A percentile compares a stretch with the other conserved stretches of the same genome.
Evolutionary conservation across 2,888 invertebrate genomes (phyloP).

Genomic region (Notodonta dromedarius): DNA sequence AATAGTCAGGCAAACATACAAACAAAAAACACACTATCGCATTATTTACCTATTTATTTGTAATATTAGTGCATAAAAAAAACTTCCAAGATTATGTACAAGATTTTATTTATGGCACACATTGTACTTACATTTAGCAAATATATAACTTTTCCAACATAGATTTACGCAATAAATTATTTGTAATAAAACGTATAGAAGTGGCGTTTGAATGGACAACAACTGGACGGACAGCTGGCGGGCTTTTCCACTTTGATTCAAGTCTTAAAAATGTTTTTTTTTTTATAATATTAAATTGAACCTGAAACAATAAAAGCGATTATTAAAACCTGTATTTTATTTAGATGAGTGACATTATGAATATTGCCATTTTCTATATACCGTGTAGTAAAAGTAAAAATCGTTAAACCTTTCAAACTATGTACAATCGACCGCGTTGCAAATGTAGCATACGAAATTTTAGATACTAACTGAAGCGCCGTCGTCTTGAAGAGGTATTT

Average conservation of each 20-base stretch:
- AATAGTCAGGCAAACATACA: too few species aligned
- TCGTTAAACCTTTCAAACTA: too few species aligned
- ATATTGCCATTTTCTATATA: too few species aligned
- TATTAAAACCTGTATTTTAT: not conserved
- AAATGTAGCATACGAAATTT: too few species aligned
- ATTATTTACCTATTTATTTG: too few species aligned
- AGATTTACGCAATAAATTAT: slow-evolving; percentile 9
- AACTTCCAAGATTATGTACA: not conserved
- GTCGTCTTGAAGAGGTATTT: too few species aligned
- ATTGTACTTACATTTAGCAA: slow-evolving; percentile 14
- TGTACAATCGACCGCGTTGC: too few species aligned
- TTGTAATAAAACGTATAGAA: slow-evolving; percentile 6
- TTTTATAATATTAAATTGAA: not conserved
- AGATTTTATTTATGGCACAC: slow-evolving; percentile 19
- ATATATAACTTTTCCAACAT: slow-evolving; percentile 10
- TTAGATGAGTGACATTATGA: too few species aligned
- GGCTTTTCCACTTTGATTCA: slow-evolving; percentile 6
- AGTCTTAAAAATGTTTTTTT: not conserved
- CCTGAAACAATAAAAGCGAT: slow-evolving; percentile 7
- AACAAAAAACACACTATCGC: too few species aligned
- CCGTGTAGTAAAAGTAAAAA: too few species aligned
- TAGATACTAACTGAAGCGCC: too few species aligned
- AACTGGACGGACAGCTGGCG: slow-evolving; percentile 40
- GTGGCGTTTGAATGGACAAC: slow-evolving; percentile 28
- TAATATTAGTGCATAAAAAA: too few species aligned